Evolutionary conservation across 2,888 invertebrate species (phyloP).

Genomic region (Volucella inanis): DNA sequence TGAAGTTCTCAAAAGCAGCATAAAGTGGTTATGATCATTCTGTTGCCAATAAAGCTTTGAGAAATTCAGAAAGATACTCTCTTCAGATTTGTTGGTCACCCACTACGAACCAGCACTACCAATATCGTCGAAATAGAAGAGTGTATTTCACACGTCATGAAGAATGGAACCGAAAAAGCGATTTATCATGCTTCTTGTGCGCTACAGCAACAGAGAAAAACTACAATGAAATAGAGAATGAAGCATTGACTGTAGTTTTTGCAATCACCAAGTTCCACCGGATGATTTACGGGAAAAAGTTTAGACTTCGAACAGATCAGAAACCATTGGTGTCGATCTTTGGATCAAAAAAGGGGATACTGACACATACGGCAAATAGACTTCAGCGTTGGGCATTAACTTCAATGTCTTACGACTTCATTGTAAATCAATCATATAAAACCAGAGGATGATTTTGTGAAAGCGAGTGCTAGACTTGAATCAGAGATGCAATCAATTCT

Average conservation of each 20-base stretch:
- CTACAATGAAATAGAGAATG: constrained; percentile 24
- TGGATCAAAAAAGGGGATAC: constrained; percentile 75
- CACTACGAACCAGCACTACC: too few species aligned
- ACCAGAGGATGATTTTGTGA: constrained; percentile 29
- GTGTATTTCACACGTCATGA: too few species aligned
- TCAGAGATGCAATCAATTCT: neutral
- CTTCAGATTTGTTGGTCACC: too few species aligned
- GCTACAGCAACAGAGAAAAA: too few species aligned
- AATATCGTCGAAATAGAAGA: too few species aligned
- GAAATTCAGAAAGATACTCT: too few species aligned
- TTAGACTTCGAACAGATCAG: constrained; percentile 78
- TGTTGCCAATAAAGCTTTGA: too few species aligned
- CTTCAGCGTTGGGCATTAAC: constrained; percentile 78
- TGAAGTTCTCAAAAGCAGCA: too few species aligned
- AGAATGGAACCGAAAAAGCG: too few species aligned
- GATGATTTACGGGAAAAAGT: constrained; percentile 17
- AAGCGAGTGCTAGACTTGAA: constrained; percentile 13
- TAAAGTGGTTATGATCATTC: too few species aligned
- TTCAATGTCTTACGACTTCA: constrained; percentile 11
- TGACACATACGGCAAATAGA: constrained; percentile 59
- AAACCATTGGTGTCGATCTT: constrained; percentile 80
- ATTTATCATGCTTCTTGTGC: too few species aligned
- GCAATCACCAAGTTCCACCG: constrained; percentile 14
- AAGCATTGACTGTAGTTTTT: constrained; percentile 3
- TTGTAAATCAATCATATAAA: constrained; percentile 3